phyloP scores from a whole-genome alignment of 2,113 vertebrate genomes.

The Lepus americanus region DNA sequence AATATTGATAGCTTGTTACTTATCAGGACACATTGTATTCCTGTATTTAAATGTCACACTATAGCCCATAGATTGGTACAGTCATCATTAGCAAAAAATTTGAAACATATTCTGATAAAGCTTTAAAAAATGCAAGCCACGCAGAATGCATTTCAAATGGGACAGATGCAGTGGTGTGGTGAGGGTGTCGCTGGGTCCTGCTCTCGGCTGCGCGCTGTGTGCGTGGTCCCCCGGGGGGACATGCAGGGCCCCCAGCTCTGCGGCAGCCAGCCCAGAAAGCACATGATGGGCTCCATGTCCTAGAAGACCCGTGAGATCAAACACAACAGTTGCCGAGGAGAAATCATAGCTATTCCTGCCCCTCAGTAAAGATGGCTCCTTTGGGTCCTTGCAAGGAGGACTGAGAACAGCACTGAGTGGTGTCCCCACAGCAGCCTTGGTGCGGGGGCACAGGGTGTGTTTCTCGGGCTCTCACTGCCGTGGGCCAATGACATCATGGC shows the following conservation, averaged over 20 bases:
- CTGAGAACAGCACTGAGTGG: neutral
- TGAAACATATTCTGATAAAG: neutral
- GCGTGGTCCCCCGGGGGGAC: neutral
- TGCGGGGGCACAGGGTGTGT: neutral
- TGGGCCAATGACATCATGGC: neutral
- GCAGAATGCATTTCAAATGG: neutral
- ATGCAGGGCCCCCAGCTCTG: neutral
- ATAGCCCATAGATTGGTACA: too few species aligned
- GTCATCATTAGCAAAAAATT: neutral
- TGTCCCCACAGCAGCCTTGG: neutral
- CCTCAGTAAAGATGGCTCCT: slow-evolving; percentile 32
- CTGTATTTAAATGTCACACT: too few species aligned
- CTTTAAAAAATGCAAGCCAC: neutral
- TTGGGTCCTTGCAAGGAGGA: slow-evolving; percentile 20
- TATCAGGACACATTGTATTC: too few species aligned
- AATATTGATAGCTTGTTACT: too few species aligned
- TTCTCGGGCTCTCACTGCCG: neutral
- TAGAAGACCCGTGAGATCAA: neutral
- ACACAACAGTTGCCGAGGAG: slow-evolving; percentile 26
- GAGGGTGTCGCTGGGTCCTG: neutral
- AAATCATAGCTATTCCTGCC: slow-evolving; percentile 1
- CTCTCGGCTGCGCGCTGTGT: rapidly evolving
- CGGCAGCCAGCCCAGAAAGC: neutral
- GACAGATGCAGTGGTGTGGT: neutral
- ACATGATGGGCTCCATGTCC: neutral